A percentile compares a stretch with the other conserved stretches of the same genome.
These are phyloP conservation scores for Oncorhynchus keta DNA, from an alignment of 2,113 vertebrate genomes.

Conservation along the genomic window DNA sequence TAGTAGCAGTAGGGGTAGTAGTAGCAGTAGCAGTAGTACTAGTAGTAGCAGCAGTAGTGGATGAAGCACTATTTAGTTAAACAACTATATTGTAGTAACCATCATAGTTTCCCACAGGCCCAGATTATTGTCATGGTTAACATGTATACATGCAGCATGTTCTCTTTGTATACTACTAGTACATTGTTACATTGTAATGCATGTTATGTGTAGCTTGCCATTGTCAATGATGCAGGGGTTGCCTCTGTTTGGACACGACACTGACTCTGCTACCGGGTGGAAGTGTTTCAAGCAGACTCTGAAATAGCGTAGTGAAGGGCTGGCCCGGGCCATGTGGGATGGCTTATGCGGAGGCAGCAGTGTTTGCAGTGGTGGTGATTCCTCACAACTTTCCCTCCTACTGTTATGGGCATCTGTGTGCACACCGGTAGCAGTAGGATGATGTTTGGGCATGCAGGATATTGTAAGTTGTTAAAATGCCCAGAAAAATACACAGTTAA, in stretches of 20 bases:
- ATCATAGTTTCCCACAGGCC: not conserved
- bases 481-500: not conserved
- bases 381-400: slow-evolving; percentile 34
- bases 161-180: not conserved
- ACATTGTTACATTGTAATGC: not conserved
- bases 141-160: no score
- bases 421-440: slow-evolving; percentile 35
- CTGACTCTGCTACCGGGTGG: not conserved
- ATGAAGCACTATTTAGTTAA: not conserved
- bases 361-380: slow-evolving; percentile 32
- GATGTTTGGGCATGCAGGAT: no score
- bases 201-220: not conserved
- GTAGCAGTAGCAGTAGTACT: not conserved
- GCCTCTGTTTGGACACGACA: slow-evolving; percentile 15
- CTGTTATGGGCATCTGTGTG: slow-evolving; percentile 62
- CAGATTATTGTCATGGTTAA: not conserved
- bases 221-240: slow-evolving; percentile 38
- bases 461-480: not conserved
- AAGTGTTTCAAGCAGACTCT: not conserved
- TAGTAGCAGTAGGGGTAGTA: not conserved
- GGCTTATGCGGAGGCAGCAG: slow-evolving; percentile 30
- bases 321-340: slow-evolving; percentile 37
- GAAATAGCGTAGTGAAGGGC: slow-evolving; percentile 37
- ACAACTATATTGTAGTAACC: not conserved
- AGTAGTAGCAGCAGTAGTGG: not conserved